These are phyloP conservation scores for Ophioninae sp. DNA, from an alignment of 2,888 invertebrate genomes.

Conservation along the genomic window DNA sequence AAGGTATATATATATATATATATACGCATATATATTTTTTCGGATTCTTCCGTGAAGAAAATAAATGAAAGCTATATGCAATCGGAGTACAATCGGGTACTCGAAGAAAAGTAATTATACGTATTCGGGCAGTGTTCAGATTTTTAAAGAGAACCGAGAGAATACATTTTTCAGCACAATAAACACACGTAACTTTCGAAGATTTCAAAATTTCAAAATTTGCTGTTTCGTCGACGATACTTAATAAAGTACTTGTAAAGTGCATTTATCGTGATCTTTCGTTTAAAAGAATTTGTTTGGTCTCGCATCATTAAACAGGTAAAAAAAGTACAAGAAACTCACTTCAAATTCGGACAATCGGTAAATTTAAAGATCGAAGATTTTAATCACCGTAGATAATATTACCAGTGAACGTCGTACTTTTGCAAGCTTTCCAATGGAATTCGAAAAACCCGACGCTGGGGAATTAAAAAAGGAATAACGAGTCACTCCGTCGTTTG, in stretches of 20 bases:
- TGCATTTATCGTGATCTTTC: neutral
- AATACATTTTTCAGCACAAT: neutral
- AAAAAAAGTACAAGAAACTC: neutral
- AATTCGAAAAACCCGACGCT: conserved; percentile 21
- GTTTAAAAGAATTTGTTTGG: neutral
- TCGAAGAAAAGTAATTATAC: neutral
- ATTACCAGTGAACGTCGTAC: conserved; percentile 39
- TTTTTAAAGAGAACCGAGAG: neutral
- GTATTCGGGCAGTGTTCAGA: neutral
- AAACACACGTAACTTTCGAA: neutral
- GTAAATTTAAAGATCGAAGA: neutral
- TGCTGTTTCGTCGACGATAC: neutral
- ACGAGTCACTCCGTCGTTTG: conserved; percentile 28
- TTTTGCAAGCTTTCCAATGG: conserved; percentile 22
- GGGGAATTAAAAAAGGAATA: neutral
- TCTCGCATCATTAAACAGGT: neutral
- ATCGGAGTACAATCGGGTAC: neutral
- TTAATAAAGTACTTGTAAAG: neutral
- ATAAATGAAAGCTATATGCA: conserved; percentile 18
- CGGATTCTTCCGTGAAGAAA: conserved; percentile 41
- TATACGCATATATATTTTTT: conserved; percentile 4
- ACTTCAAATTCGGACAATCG: neutral
- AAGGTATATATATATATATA: conserved; percentile 5
- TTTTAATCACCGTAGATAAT: neutral
- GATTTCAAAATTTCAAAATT: neutral